Conservation (phyloP, 2,113 vertebrate species). For the Merops nubicus region DNA sequence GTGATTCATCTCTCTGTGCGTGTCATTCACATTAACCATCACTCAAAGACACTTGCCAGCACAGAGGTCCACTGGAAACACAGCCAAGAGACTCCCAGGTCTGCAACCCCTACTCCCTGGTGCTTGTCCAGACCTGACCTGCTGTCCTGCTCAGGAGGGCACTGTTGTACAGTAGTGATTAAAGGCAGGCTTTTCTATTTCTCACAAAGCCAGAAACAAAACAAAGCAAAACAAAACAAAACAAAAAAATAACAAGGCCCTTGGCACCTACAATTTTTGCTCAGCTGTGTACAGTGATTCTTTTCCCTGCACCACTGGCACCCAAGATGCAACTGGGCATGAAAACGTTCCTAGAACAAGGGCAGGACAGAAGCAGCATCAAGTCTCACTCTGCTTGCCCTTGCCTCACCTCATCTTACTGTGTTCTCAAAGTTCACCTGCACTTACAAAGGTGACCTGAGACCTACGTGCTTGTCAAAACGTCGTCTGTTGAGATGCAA, state of each 20-base stretch:
- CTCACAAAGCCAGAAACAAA: neutral
- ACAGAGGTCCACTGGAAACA: neutral
- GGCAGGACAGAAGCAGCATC: neutral
- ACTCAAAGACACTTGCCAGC: neutral
- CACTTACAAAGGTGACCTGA: neutral
- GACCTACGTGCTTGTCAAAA: neutral
- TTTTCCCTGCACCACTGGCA: neutral
- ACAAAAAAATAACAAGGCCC: neutral
- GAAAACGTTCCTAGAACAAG: neutral
- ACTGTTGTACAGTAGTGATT: neutral
- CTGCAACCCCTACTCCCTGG: neutral
- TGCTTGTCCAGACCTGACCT: neutral
- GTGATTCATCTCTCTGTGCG: neutral
- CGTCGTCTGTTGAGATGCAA: neutral
- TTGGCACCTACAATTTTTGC: neutral
- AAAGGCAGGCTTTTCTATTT: neutral
- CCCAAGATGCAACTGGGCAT: neutral
- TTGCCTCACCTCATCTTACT: neutral
- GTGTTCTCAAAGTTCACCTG: neutral
- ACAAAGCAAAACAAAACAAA: neutral
- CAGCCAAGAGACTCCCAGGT: neutral
- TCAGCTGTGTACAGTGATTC: neutral
- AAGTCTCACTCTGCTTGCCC: fast-evolving
- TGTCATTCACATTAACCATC: neutral
- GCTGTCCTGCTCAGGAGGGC: neutral